phyloP scores from a whole-genome alignment of 2,797 vertebrate species.

The Phataginus tricuspis region DNA sequence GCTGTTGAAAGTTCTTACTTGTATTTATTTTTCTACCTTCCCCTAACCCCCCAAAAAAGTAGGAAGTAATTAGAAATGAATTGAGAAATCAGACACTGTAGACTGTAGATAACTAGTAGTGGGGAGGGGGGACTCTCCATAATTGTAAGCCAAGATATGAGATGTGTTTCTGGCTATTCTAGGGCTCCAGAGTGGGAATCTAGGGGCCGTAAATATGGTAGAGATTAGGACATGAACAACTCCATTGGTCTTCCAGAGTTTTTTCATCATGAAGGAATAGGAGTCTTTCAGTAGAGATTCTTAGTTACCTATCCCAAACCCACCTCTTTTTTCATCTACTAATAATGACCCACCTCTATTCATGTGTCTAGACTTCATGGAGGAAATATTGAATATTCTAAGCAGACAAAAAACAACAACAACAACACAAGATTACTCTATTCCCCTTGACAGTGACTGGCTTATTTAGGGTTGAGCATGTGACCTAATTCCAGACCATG shows the following conservation, averaged over 20 bases:
- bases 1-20: neutral
- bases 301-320: neutral
- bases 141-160: neutral
- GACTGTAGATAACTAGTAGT: neutral
- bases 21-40: neutral
- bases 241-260: neutral
- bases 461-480: neutral
- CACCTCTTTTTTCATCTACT: neutral
- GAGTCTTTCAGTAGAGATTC: neutral
- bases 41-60: neutral
- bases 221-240: neutral
- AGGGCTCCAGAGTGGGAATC: neutral
- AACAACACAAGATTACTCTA: neutral
- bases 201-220: neutral
- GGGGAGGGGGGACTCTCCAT: neutral
- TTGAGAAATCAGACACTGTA: neutral
- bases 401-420: neutral
- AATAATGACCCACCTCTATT: neutral
- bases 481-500: neutral
- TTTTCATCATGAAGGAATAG: neutral
- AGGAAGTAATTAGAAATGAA: neutral
- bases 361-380: neutral
- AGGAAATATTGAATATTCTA: neutral
- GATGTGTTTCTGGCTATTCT: neutral
- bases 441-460: neutral